Base-by-base conservation (phyloP, 2,888 invertebrate species). In the Hololepta plana region DNA sequence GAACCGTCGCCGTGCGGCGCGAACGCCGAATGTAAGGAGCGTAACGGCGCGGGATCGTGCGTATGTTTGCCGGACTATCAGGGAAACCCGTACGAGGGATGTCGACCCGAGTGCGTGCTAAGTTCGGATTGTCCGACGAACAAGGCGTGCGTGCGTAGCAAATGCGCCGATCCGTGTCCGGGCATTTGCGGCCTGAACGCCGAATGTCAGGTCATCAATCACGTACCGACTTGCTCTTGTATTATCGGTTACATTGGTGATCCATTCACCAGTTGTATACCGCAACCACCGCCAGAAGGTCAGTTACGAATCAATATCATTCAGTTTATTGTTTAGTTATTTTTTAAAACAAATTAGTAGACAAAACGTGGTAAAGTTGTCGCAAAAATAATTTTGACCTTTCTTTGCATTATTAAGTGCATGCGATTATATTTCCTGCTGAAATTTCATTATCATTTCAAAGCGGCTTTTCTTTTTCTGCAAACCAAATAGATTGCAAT, bases 1-100 rank as follows among this genome's bases (percentile, higher is more conserved):
- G 73, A 81, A 45, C 82, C 85, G 27, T 81, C 81, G 15, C 85
- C 85, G 2, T 88, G 88, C 47, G 88, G 87, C 17, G 56, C 76
- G 2, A 88, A 87, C 48, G 82, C 87, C 2, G 57, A 79, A 45
- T 76, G 82, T 52, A 70, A 63, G 41, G 68, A 75, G 49, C 64
- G 72, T 34, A 76, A 80, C 40, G 77, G 74, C 17, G 79, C 74
- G 14, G 82, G 81, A 12, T 69, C 80, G 27, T 85, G 84, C 46
- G 67, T 69, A 20, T 87, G 84, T 43, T 67, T 81, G 34, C 67
- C 72, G 42, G 79, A 79, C 38, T 81, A 81, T 46, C 70, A 71
- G 45, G 85, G 85, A 28, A 82, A 84, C 55, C 84, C 85, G 3
- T 82, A 82, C 42, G 77, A 80, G 51, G 76, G 76, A 21, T 84